These are phyloP conservation scores for Tachypleus tridentatus DNA, from an alignment of 1,140 invertebrate genomes.

Conservation along the genomic window DNA sequence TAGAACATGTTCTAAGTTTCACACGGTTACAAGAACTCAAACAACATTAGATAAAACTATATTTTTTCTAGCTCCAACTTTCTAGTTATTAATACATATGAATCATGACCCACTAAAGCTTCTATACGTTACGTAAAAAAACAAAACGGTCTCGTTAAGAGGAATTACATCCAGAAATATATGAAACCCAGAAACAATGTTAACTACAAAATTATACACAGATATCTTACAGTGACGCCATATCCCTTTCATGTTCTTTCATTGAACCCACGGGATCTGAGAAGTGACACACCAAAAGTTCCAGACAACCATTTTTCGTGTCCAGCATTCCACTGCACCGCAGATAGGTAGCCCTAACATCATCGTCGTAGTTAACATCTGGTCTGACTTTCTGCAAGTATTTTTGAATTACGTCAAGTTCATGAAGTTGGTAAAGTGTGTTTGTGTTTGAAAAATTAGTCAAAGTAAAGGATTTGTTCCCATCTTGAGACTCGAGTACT, in stretches of 20 bases:
- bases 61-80: too few relatives aligned
- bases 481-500: not conserved
- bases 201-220: too few relatives aligned
- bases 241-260: slow-evolving; percentile 24
- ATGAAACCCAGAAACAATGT: too few relatives aligned
- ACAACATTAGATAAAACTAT: too few relatives aligned
- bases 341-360: slow-evolving; percentile 30
- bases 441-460: not conserved
- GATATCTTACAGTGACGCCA: slow-evolving; percentile 28
- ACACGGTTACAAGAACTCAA: too few relatives aligned
- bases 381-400: slow-evolving; percentile 24
- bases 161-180: too few relatives aligned
- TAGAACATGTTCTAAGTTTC: too few relatives aligned
- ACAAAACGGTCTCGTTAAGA: too few relatives aligned
- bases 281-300: slow-evolving; percentile 32
- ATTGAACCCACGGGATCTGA: slow-evolving; percentile 32
- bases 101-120: too few relatives aligned
- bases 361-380: slow-evolving; percentile 27
- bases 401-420: slow-evolving; percentile 23
- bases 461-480: not conserved
- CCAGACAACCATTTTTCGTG: slow-evolving; percentile 27
- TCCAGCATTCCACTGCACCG: slow-evolving; percentile 29
- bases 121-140: too few relatives aligned
- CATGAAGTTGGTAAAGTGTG: slow-evolving; percentile 8
- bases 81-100: too few relatives aligned